Evolutionary conservation across 2,797 vertebrate genomes (phyloP), one percentile per base, ranked within the genome.

Genomic region (Eulemur mongoz): DNA sequence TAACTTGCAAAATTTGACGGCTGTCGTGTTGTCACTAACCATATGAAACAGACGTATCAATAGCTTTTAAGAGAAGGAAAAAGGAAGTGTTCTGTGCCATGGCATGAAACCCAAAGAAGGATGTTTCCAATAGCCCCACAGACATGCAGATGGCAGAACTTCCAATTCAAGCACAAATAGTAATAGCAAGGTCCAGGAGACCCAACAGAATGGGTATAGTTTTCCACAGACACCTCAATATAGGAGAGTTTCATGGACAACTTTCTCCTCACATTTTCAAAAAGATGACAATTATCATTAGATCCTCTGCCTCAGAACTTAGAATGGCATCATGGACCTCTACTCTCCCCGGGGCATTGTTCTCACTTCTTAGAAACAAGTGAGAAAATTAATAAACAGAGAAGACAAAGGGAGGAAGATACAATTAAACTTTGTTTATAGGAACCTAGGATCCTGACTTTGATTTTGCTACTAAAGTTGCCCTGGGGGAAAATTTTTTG

Each of bases 381-480:
- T n/a, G 25, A 89, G 30, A 63, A 90, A 93, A 93, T 70, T 52
- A 86, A 50, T 38, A 86, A 12, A 57, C 23, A 57, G 22, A 80
- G 20, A 50, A 48, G 25, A 86, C 5, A 45, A 27, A 13, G 25
- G 22, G 32, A 75, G 2, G 12, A 38, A 45, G 7, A 52, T 38
- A 52, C 0, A 81, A 87, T 70, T 76, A 79, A 91, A 89, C 20
- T 63, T 72, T 87, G 48, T 52, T 61, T 48, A 32, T 0, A 50
- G 13, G 48, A 93, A 18, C 15, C 27, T 63, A 67, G 2, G 17
- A 61, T 81, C 12, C 50, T 63, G n/a, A 69, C 30, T 89, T 75
- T 43, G 30, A 86, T 85, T 90, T 89, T 96, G 8, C 40, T 78
- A 23, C 30, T 91, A 35, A 86, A 61, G 65, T 52, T 94, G 22